Evolutionary conservation across 2,113 vertebrate genomes (phyloP), one percentile per base, ranked within the genome.

Genomic region (Myocastor coypus): DNA sequence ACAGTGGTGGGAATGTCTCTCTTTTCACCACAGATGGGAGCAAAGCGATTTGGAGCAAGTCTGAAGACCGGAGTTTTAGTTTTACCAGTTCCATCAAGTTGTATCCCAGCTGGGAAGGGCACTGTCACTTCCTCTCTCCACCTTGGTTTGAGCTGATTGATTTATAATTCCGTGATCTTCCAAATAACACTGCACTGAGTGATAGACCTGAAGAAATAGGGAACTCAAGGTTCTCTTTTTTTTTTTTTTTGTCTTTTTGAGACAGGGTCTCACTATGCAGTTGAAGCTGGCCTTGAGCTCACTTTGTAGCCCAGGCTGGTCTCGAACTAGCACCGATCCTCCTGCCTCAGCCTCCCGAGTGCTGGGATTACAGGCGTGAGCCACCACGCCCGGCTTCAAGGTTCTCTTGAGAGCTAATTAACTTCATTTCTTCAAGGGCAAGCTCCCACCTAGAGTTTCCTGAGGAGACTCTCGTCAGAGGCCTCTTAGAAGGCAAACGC

Each of bases 391-490:
- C n/a, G n/a, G n/a, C n/a, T n/a, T 80, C 61, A 50, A 32, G 10
- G 59, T 34, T 50, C 50, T 91, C n/a, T 50, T 84, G 78, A 87
- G 42, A 93, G 46, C 1, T 50, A 78, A 42, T 52, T 50, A 77
- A 12, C 42, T 94, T 4, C 40, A 83, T 30, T n/a, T 95, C 6
- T 83, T 95, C 50, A 40, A 6, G 64, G 34, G 4, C 16, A 94
- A 59, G 17, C 37, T 66, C n/a, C 32, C 32, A 83, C 2, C 6
- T 83, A 52, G 32, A 24, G 5, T 34, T 94, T 91, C 52, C 66
- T 66, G 71, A 83, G 46, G 30, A 97, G 52, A 84, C 9, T 71
- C 55, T 84, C 83, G 83, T 90, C 63, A 69, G 87, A 87, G 69
- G 78, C 59, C 69, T 87, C 52, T 84, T 52, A 87, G 83, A 61